phyloP scores from a whole-genome alignment of 1,140 invertebrate genomes.

The Charaxes varanes region DNA sequence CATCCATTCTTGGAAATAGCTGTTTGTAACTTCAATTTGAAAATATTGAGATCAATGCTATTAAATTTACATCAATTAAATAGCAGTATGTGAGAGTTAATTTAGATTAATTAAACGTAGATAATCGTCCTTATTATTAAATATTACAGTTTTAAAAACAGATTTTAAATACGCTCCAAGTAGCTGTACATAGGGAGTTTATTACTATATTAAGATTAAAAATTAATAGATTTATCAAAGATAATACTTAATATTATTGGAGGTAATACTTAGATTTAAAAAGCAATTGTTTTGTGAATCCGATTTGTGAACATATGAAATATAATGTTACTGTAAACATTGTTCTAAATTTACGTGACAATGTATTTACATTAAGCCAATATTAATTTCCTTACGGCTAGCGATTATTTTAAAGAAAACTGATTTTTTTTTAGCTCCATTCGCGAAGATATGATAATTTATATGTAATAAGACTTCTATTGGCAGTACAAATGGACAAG shows the following conservation, averaged over 20 bases:
- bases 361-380: conserved; percentile 24
- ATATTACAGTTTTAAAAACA: too few species aligned
- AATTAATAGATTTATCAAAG: conserved; percentile 56
- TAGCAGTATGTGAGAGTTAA: too few species aligned
- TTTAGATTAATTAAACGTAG: too few species aligned
- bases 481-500: conserved; percentile 25
- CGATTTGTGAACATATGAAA: conserved; percentile 47
- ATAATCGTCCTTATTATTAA: too few species aligned
- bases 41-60: too few species aligned
- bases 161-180: conserved; percentile 6
- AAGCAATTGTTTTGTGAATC: conserved; percentile 54
- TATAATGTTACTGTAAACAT: conserved; percentile 5
- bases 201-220: conserved; percentile 41
- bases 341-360: conserved; percentile 6
- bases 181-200: conserved; percentile 11
- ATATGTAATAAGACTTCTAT: conserved; percentile 6
- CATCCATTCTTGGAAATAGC: too few species aligned
- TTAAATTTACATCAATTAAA: too few species aligned
- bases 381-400: conserved; percentile 4
- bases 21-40: too few species aligned
- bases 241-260: conserved; percentile 69
- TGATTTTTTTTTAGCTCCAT: background rate
- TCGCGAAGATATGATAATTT: background rate
- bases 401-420: conserved; percentile 1
- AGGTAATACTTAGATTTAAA: conserved; percentile 65